Evolutionary conservation across 2,888 invertebrate species (phyloP), one percentile per base, ranked within the genome.

Genomic region (Tiphia femorata): DNA sequence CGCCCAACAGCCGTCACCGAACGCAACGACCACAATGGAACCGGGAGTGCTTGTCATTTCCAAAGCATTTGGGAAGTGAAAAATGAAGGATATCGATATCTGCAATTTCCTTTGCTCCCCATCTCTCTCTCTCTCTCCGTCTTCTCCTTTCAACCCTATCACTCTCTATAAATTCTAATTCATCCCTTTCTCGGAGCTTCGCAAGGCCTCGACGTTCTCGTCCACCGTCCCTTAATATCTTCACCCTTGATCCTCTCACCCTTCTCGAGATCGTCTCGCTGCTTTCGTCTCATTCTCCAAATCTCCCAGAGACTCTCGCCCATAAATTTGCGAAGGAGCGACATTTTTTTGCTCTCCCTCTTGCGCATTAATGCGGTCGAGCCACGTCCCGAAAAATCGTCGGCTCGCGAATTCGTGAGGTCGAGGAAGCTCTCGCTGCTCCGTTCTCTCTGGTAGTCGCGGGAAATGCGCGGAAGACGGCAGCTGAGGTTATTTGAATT

Each of bases 1-100:
- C n/a, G n/a, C n/a, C n/a, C n/a, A n/a, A n/a, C n/a, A n/a, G 49
- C 38, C 51, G 51, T 33, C 23, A 20, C 25, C 23, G 35, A 35
- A 25, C 38, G 37, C 30, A 50, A 46, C 61, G 55, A 65, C n/a
- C n/a, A n/a, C 67, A 63, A 64, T 67, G 62, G 56, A 38, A 20
- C 14, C 40, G n/a, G n/a, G 44, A 35, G 59, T 43, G 53, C 57
- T 57, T 66, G 67, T 74, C 75, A 78, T 78, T 80, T 77, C 80
- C 73, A 72, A 64, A 65, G 67, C 67, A 77, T 78, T 79, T n/a
- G 81, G 79, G 79, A 79, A 73, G 77, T 77, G 81, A 79, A 79
- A 81, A 81, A 81, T 79, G 77, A 75, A 76, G 79, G 77, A 79
- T 77, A 78, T 76, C 76, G 75, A 76, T 79, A 75, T 78, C 73